A percentile compares a stretch with the other conserved stretches of the same genome.
phyloP scores from a whole-genome alignment of 2,113 vertebrate species.

The Malurus melanocephalus region DNA sequence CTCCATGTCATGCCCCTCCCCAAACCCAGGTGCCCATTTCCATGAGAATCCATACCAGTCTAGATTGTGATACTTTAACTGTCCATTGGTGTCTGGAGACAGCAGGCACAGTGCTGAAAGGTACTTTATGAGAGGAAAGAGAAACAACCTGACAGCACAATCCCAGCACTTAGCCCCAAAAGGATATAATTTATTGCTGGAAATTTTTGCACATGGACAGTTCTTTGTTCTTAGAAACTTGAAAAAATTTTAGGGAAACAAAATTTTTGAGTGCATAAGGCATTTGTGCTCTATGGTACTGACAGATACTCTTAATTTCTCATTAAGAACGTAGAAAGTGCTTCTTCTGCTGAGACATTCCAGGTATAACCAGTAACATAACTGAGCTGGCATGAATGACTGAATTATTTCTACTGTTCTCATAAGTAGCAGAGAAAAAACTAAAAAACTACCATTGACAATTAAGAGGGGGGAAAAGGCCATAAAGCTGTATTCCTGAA shows the following conservation, averaged over 20 bases:
- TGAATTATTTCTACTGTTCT: neutral
- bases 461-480: neutral
- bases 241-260: neutral
- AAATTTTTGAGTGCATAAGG: neutral
- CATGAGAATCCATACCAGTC: neutral
- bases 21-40: neutral
- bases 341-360: neutral
- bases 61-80: neutral
- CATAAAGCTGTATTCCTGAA: neutral
- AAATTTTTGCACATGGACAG: neutral
- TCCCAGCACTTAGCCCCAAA: neutral
- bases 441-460: neutral
- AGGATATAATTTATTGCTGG: accelerated
- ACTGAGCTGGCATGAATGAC: neutral
- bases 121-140: neutral
- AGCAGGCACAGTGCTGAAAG: neutral
- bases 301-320: neutral
- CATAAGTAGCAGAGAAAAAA: neutral
- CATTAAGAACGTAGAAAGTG: neutral
- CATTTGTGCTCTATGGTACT: accelerated
- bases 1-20: accelerated
- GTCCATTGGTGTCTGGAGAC: neutral
- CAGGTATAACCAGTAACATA: neutral
- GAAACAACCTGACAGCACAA: neutral
- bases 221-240: neutral